phyloP scores from a whole-genome alignment of 2,797 vertebrate genomes.

The Podarcis siculus region DNA sequence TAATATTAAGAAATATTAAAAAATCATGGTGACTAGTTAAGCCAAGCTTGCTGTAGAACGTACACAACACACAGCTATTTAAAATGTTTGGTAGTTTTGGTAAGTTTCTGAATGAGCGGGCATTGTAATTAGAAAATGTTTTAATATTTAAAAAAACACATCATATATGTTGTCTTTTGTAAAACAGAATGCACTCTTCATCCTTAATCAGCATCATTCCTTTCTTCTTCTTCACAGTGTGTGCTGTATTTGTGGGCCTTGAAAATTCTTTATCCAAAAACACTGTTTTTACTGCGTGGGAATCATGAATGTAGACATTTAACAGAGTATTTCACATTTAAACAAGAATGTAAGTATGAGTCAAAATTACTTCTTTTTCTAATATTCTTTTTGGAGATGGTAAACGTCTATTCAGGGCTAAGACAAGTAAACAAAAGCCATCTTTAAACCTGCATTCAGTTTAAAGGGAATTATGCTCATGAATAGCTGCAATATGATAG shows the following conservation, averaged over 20 bases:
- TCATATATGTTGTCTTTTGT: neutral
- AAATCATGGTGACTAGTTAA: accelerated
- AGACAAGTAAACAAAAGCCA: neutral
- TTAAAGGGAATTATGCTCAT: neutral
- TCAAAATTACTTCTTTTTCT: neutral
- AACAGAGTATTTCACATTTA: conserved; percentile 99
- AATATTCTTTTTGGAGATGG: neutral
- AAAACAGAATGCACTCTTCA: neutral
- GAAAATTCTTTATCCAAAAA: conserved; percentile 97
- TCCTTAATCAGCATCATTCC: neutral
- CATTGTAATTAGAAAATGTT: neutral
- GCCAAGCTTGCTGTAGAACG: neutral
- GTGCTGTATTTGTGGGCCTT: conserved; percentile 94
- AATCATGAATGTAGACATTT: conserved; percentile 99
- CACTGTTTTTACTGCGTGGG: conserved; percentile 99
- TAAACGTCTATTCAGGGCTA: neutral
- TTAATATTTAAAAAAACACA: neutral
- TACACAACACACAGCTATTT: neutral
- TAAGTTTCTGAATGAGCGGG: neutral
- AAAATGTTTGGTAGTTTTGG: neutral
- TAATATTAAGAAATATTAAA: neutral
- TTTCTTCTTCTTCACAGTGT: conserved; percentile 79
- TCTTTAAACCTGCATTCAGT: neutral
- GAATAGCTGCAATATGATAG: neutral
- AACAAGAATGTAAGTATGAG: conserved; percentile 98